These are phyloP conservation scores for Numida meleagris DNA, from an alignment of 2,113 vertebrate species.

Conservation along the genomic window DNA sequence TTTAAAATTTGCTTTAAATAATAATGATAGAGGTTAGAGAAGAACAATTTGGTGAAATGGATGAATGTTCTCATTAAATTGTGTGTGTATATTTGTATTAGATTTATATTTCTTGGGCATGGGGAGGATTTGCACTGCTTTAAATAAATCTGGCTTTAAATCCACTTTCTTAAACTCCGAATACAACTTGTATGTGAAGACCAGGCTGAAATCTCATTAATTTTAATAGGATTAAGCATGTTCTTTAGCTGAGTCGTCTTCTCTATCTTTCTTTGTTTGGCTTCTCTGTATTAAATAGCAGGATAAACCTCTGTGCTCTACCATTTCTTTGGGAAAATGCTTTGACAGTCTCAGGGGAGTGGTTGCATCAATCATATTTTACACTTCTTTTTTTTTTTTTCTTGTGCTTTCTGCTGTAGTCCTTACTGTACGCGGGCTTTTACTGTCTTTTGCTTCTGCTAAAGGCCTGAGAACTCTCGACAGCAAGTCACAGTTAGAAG, in stretches of 20 bases:
- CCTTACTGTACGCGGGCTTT: background rate
- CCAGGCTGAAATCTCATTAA: conserved; percentile 40
- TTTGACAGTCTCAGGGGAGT: background rate
- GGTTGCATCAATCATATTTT: background rate
- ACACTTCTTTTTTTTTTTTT: background rate
- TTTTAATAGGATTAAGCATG: conserved; percentile 41
- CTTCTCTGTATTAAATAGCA: background rate
- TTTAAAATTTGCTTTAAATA: background rate
- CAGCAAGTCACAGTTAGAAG: background rate
- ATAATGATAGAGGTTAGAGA: rapidly evolving
- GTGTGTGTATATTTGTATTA: background rate
- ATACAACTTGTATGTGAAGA: background rate
- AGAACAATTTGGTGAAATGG: background rate
- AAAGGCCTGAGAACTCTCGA: background rate
- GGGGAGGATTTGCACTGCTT: conserved; percentile 10
- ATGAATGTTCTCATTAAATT: background rate
- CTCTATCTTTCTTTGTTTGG: background rate
- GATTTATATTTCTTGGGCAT: background rate
- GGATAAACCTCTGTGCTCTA: conserved; percentile 13
- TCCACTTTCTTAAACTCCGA: conserved; percentile 17
- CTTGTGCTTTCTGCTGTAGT: background rate
- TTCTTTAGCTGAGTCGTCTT: background rate
- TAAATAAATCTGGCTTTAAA: conserved; percentile 46
- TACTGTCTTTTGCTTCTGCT: conserved; percentile 9
- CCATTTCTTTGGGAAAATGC: background rate